Evolutionary conservation across 2,888 invertebrate species (phyloP).

Genomic region (Scaptodrosophila latifasciaeformis): DNA sequence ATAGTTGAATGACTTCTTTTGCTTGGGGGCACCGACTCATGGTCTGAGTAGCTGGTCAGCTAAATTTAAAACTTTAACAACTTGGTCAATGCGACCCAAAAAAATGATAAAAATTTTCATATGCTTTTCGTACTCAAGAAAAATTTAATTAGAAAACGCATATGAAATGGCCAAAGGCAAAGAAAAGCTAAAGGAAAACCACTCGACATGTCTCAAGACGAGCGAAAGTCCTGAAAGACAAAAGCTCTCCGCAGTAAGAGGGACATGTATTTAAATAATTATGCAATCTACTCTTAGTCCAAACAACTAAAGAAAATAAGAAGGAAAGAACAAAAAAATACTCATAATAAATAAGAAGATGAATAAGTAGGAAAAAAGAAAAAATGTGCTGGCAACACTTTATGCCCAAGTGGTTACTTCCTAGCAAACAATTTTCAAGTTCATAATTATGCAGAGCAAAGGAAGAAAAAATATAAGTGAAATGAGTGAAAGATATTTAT

Average conservation of each 20-base stretch:
- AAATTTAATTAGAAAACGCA: conserved; percentile 29
- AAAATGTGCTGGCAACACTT: too few species aligned
- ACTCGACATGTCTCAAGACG: conserved; percentile 62
- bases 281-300: conserved; percentile 44
- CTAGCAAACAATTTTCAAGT: conserved; percentile 54
- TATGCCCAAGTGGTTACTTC: conserved; percentile 25
- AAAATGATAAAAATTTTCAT: too few species aligned
- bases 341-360: too few species aligned
- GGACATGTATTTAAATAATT: conserved; percentile 57
- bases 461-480: too few species aligned
- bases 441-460: conserved; percentile 59
- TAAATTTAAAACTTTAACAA: too few species aligned
- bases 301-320: conserved; percentile 2
- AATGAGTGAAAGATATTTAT: too few species aligned
- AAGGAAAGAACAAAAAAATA: neutral
- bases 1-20: conserved; percentile 36
- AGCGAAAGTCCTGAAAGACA: conserved; percentile 37
- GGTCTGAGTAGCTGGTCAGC: too few species aligned
- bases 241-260: too few species aligned
- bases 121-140: neutral
- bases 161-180: conserved; percentile 14
- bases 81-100: too few species aligned
- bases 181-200: conserved; percentile 10
- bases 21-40: too few species aligned
- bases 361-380: too few species aligned